phyloP scores from a whole-genome alignment of 2,888 invertebrate species.

The Gari tellinella region DNA sequence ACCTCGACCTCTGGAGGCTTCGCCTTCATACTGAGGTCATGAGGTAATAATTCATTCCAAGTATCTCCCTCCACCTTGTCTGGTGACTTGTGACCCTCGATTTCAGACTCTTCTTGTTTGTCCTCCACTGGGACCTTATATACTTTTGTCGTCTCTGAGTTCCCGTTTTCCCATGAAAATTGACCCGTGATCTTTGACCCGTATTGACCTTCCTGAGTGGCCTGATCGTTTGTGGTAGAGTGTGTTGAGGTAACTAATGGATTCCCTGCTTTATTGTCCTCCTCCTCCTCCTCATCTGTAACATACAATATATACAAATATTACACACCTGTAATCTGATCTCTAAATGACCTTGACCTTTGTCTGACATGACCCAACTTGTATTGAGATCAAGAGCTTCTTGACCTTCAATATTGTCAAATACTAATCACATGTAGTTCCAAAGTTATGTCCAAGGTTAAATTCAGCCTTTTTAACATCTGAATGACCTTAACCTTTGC shows the following conservation, averaged over 20 bases:
- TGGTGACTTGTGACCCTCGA: neutral
- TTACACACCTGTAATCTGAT: no score
- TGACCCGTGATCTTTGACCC: constrained; percentile 41
- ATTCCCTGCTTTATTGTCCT: constrained; percentile 13
- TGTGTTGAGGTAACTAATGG: constrained; percentile 45
- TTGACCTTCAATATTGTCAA: no score
- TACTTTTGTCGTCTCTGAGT: neutral
- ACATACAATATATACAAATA: neutral
- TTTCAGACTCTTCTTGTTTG: constrained; percentile 14
- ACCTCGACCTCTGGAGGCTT: constrained; percentile 20
- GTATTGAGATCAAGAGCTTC: no score
- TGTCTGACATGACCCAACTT: no score
- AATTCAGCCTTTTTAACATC: no score
- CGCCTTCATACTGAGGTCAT: constrained; percentile 44
- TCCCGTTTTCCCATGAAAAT: constrained; percentile 15
- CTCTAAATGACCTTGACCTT: no score
- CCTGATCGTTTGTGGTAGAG: constrained; percentile 23
- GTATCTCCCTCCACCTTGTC: neutral
- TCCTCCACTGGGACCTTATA: neutral
- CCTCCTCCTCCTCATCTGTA: constrained; percentile 42
- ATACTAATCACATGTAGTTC: no score
- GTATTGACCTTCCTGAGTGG: constrained; percentile 46
- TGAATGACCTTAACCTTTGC: no score
- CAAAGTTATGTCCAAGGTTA: no score
- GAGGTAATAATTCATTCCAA: constrained; percentile 17